These are phyloP conservation scores for Phoebastria nigripes DNA, from an alignment of 2,797 vertebrate species.

Conservation along the genomic window DNA sequence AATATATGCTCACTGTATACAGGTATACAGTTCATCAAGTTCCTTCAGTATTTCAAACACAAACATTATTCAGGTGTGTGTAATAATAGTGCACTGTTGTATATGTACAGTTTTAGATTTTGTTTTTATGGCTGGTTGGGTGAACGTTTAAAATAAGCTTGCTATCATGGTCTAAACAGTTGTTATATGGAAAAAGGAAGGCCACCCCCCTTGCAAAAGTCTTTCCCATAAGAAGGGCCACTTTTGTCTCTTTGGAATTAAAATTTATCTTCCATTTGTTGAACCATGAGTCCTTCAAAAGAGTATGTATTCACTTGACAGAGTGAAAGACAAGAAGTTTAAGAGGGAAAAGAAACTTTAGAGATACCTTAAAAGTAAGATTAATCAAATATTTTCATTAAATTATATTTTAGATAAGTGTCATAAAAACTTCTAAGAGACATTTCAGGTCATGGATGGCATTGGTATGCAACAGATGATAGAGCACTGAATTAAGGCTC, in stretches of 20 bases:
- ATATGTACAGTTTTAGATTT: background rate
- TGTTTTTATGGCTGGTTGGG: background rate
- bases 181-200: background rate
- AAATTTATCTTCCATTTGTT: background rate
- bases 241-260: background rate
- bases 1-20: background rate
- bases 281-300: background rate
- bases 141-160: background rate
- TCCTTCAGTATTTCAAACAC: background rate
- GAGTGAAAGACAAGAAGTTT: background rate
- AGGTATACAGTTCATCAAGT: background rate
- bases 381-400: background rate
- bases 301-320: background rate
- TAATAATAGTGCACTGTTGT: background rate
- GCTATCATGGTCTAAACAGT: background rate
- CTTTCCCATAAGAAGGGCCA: background rate
- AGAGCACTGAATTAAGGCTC: background rate
- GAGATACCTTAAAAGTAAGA: background rate
- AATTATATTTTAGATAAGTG: background rate
- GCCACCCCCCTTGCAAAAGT: background rate
- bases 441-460: background rate
- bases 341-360: background rate
- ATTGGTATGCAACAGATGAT: background rate
- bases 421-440: background rate
- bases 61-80: background rate